phyloP scores from a whole-genome alignment of 2,113 vertebrate species.

The Opisthocomus hoazin region DNA sequence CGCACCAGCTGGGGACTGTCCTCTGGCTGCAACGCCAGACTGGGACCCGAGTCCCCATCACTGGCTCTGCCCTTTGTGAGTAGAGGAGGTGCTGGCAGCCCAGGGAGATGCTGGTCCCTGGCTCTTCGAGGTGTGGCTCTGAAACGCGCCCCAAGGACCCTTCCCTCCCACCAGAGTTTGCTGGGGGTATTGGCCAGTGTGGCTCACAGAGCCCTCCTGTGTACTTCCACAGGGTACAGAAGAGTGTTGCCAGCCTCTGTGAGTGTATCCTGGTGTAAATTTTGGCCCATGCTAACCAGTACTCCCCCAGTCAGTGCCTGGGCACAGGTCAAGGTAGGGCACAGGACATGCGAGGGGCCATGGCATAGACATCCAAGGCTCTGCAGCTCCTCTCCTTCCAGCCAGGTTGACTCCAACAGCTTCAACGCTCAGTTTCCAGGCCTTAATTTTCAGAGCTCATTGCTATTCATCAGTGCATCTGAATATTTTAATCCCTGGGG shows the following conservation, averaged over 20 bases:
- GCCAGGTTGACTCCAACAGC: neutral
- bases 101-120: neutral
- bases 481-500: conserved; percentile 24
- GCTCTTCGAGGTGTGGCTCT: rapidly evolving
- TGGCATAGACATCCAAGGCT: rapidly evolving
- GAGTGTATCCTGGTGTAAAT: rapidly evolving
- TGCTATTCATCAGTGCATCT: neutral
- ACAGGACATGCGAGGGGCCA: neutral
- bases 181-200: neutral
- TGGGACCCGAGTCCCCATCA: rapidly evolving
- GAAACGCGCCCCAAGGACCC: neutral
- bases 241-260: neutral
- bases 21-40: neutral
- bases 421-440: neutral
- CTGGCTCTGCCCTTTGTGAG: neutral
- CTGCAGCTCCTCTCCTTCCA: neutral
- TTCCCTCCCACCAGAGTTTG: neutral
- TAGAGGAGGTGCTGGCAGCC: neutral
- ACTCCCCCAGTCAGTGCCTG: neutral
- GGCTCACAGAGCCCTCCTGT: neutral
- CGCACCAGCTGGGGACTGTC: neutral
- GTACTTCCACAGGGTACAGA: rapidly evolving
- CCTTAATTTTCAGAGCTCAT: neutral
- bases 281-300: neutral
- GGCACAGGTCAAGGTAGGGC: neutral